Conservation (phyloP, 1,140 invertebrate species). For the Macrostomum lignano region DNA sequence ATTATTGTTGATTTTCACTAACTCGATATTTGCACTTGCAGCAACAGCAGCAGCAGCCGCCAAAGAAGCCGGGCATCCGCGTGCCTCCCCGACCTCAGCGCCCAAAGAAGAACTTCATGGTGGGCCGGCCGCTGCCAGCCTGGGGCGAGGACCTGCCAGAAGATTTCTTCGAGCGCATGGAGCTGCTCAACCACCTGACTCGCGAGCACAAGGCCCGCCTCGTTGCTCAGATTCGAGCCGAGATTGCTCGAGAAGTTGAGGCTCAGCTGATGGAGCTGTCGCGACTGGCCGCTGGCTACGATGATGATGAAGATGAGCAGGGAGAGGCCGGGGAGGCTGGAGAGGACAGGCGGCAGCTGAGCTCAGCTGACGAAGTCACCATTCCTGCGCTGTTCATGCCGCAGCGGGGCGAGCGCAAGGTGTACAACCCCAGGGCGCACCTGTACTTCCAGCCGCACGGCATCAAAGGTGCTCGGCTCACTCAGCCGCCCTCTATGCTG, state of each 20-base stretch:
- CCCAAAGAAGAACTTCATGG: constrained; percentile 10
- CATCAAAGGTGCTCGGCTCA: constrained; percentile 13
- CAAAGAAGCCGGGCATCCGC: too few species aligned
- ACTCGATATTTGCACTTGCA: too few species aligned
- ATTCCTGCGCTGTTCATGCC: constrained; percentile 23
- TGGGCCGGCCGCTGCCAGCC: constrained; percentile 11
- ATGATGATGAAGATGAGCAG: constrained; percentile 16
- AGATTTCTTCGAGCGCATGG: constrained; percentile 15
- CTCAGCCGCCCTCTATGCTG: constrained; percentile 20
- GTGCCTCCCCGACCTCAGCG: too few species aligned
- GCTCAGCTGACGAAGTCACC: too few species aligned
- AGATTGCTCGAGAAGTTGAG: constrained; percentile 13
- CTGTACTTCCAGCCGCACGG: constrained; percentile 21
- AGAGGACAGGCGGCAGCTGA: too few species aligned
- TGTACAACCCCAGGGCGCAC: constrained; percentile 19
- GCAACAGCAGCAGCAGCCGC: too few species aligned
- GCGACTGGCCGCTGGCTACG: constrained; percentile 12
- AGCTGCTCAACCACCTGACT: constrained; percentile 13
- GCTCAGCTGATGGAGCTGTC: constrained; percentile 15
- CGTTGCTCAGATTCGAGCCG: constrained; percentile 11
- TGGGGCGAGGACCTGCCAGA: constrained; percentile 13
- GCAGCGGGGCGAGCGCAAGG: constrained; percentile 11
- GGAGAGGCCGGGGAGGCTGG: too few species aligned
- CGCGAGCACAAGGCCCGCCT: constrained; percentile 12
- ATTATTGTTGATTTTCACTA: too few species aligned